Percentiles rank a stretch among this genome's conserved stretches.
Conservation (phyloP, 2,113 vertebrate genomes). For the Daboia siamensis region DNA sequence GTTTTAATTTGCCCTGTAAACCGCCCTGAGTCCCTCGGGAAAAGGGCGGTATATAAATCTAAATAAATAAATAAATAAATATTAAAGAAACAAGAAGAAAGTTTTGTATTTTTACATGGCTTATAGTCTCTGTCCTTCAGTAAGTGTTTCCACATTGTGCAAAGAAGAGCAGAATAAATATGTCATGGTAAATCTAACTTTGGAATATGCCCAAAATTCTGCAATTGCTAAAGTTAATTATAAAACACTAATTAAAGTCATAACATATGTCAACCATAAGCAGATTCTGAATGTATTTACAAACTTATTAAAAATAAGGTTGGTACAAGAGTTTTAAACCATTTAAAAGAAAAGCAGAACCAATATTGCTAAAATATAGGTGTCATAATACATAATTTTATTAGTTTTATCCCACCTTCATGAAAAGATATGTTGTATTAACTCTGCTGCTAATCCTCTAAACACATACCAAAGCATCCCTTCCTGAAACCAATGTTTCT, state of each 20-base stretch:
- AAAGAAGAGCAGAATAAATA: neutral
- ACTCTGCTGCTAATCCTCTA: neutral
- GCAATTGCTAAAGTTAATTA: constrained; percentile 8
- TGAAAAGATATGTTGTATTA: neutral
- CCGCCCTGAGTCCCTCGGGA: too few relatives aligned
- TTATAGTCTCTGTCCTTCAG: neutral
- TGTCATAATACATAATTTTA: neutral
- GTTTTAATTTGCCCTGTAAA: too few relatives aligned
- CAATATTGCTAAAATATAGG: neutral
- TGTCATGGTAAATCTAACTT: neutral
- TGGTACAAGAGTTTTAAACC: neutral
- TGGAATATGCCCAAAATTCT: neutral
- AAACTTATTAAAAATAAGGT: constrained; percentile 17
- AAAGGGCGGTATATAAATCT: too few relatives aligned
- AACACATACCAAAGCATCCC: neutral
- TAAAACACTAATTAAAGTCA: constrained; percentile 19
- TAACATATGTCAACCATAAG: neutral
- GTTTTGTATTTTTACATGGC: neutral
- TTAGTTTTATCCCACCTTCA: neutral
- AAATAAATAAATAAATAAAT: too few relatives aligned
- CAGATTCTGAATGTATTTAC: neutral
- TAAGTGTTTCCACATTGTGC: neutral
- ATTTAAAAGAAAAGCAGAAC: neutral
- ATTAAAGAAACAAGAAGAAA: neutral
- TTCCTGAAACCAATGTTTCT: neutral